These are phyloP conservation scores for Brachypteracias leptosomus DNA, from an alignment of 2,113 vertebrate species.

Conservation along the genomic window DNA sequence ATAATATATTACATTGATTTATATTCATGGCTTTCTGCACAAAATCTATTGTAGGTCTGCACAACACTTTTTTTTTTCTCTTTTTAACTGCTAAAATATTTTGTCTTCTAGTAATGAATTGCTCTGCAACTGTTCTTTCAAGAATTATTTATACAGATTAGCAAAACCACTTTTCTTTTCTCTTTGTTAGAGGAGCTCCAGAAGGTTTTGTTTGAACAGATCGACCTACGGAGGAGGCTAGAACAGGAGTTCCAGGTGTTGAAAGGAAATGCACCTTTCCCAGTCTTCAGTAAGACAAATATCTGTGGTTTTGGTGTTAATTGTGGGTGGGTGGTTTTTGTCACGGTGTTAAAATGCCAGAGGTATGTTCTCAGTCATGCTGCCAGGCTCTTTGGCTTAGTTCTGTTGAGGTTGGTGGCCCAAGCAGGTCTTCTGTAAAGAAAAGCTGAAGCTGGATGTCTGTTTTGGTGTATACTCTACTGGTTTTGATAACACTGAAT, in stretches of 20 bases:
- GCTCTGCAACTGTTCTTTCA: slow-evolving; percentile 65
- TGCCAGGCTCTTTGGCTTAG: not conserved
- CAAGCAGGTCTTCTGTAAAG: not conserved
- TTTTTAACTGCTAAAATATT: slow-evolving; percentile 74
- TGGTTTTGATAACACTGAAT: not conserved
- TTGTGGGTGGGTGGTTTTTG: not conserved
- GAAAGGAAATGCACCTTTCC: slow-evolving; percentile 92
- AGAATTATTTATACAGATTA: slow-evolving; percentile 76
- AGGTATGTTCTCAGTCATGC: not conserved
- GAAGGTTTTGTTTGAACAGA: slow-evolving; percentile 98
- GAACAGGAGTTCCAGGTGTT: slow-evolving; percentile 97
- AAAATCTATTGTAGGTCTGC: slow-evolving; percentile 77
- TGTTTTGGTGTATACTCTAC: not conserved
- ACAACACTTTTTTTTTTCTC: slow-evolving; percentile 51
- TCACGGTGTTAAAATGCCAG: not conserved
- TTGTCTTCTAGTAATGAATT: slow-evolving; percentile 77
- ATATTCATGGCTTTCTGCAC: slow-evolving; percentile 86
- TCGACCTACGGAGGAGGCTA: slow-evolving; percentile 91
- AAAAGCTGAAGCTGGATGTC: not conserved
- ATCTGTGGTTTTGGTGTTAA: slow-evolving; percentile 6
- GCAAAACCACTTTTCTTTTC: slow-evolving; percentile 59
- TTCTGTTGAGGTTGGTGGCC: not conserved
- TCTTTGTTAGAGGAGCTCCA: slow-evolving; percentile 92
- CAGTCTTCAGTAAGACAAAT: slow-evolving; percentile 89
- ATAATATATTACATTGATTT: slow-evolving; percentile 90